Evolutionary conservation across 2,113 vertebrate genomes (phyloP).

Genomic region (Rattus norvegicus): GRCr8 NC_086020.1:220731001-220731500

Average conservation of each 20-base stretch:
- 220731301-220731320: neutral
- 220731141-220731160: neutral
- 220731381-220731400: neutral
- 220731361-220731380: neutral
- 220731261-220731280: neutral
- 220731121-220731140: no score
- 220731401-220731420: neutral
- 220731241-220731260: neutral
- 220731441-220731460: neutral
- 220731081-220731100: neutral
- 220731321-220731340: no score
- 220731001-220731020: neutral
- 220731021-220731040: neutral
- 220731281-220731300: neutral
- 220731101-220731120: neutral
- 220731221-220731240: neutral
- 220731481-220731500: neutral
- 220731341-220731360: neutral
- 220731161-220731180: neutral
- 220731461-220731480: neutral
- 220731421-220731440: neutral
- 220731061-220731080: neutral
- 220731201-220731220: neutral
- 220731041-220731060: neutral
- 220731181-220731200: neutral